phyloP scores from a whole-genome alignment of 2,888 invertebrate species.

The Leptinotarsa juncta region DNA sequence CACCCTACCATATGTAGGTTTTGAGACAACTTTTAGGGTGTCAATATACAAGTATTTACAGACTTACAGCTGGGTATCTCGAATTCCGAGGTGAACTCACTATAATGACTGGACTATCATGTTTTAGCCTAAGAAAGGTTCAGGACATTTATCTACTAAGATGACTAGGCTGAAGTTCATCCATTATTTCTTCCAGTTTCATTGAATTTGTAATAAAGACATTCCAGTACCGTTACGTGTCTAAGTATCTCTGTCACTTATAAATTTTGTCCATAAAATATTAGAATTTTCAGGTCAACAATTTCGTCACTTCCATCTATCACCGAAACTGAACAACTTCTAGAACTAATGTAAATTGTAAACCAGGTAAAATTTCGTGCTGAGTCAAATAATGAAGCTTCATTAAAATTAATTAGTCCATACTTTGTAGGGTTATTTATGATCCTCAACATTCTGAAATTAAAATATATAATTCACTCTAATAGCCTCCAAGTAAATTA shows the following conservation, averaged over 20 bases:
- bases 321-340: not conserved
- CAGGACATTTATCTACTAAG: no score
- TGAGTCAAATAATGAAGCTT: slow-evolving; percentile 40
- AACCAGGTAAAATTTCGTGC: slow-evolving; percentile 37
- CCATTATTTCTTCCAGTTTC: no score
- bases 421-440: slow-evolving; percentile 40
- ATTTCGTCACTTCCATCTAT: not conserved
- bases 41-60: no score
- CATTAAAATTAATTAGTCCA: slow-evolving; percentile 44
- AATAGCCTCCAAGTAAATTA: slow-evolving; percentile 22
- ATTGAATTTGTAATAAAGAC: no score
- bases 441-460: slow-evolving; percentile 37
- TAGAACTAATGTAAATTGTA: slow-evolving; percentile 25
- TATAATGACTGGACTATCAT: no score
- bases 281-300: not conserved
- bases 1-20: no score
- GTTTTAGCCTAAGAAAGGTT: no score
- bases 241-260: no score
- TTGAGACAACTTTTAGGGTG: no score
- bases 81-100: no score
- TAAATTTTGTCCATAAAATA: not conserved
- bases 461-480: slow-evolving; percentile 38
- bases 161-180: no score
- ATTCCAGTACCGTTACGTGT: not conserved
- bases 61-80: no score